Evolutionary conservation across 2,888 invertebrate genomes (phyloP).

Genomic region (Xestia sexstrigata): DNA sequence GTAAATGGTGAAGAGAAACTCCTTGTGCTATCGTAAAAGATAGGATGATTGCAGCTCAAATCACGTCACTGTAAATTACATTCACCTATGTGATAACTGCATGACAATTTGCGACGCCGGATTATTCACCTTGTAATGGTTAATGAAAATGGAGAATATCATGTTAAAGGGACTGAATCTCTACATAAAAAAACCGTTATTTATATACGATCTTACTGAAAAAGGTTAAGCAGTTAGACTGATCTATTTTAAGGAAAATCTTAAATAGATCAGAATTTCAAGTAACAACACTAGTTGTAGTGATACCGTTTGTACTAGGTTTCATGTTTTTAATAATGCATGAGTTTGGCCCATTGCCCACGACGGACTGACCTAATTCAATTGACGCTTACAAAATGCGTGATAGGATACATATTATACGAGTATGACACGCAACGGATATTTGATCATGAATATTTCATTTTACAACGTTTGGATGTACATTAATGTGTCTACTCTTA

Average conservation of each 20-base stretch:
- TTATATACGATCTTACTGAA: not conserved
- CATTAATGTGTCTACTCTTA: conserved; percentile 35
- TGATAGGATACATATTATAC: conserved; percentile 56
- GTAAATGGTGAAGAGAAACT: conserved; percentile 11
- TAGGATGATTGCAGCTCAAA: not conserved
- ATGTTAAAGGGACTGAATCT: not conserved
- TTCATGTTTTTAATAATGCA: conserved; percentile 57
- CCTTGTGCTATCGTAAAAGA: not conserved
- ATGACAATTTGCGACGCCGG: no score
- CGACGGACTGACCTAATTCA: conserved; percentile 57
- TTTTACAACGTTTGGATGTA: conserved; percentile 34
- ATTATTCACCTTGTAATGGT: not conserved
- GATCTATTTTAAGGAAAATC: not conserved
- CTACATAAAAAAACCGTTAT: not conserved
- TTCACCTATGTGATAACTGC: not conserved
- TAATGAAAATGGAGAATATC: no score
- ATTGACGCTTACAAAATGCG: conserved; percentile 61
- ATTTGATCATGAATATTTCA: conserved; percentile 53
- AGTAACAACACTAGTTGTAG: not conserved
- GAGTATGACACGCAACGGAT: conserved; percentile 53
- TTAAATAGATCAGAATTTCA: conserved; percentile 6
- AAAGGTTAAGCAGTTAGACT: not conserved
- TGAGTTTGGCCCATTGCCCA: conserved; percentile 59
- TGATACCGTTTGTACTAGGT: conserved; percentile 38
- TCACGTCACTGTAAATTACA: not conserved